These are phyloP conservation scores for Carterocephalus palaemon DNA, from an alignment of 2,888 invertebrate genomes.

Conservation along the genomic window DNA sequence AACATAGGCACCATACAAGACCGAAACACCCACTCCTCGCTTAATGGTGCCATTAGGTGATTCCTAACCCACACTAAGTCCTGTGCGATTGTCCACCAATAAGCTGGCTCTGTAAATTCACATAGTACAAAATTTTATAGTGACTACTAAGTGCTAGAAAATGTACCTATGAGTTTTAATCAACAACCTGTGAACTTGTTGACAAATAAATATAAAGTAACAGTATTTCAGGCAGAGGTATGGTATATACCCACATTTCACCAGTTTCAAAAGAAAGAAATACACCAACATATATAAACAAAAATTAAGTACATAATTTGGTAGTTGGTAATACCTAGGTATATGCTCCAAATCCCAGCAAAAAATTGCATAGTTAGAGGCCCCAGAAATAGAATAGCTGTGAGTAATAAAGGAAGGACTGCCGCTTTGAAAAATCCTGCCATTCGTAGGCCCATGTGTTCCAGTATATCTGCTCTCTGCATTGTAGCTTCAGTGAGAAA, in stretches of 20 bases:
- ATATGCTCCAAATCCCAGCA: slow-evolving; percentile 83
- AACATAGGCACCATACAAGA: slow-evolving; percentile 96
- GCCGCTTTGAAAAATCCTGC: slow-evolving; percentile 86
- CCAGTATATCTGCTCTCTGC: slow-evolving; percentile 80
- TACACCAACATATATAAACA: no score
- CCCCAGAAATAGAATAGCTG: slow-evolving; percentile 90
- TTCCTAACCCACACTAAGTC: slow-evolving; percentile 93
- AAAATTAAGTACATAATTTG: background rate
- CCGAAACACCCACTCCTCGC: slow-evolving; percentile 97
- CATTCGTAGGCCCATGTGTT: slow-evolving; percentile 86
- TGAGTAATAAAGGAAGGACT: slow-evolving; percentile 86
- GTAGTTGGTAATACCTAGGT: slow-evolving; percentile 84
- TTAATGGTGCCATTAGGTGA: slow-evolving; percentile 93
- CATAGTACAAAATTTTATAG: background rate
- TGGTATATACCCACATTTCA: no score
- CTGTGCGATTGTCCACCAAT: slow-evolving; percentile 84
- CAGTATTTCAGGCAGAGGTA: no score
- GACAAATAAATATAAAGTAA: no score
- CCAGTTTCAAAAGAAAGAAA: no score
- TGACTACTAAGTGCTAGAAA: no score
- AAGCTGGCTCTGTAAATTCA: slow-evolving; percentile 81
- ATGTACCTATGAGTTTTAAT: no score
- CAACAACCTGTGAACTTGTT: no score
- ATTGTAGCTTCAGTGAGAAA: slow-evolving; percentile 82
- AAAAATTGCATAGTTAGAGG: slow-evolving; percentile 86